These are phyloP conservation scores for Rhabdornis inornatus DNA, from an alignment of 2,113 vertebrate genomes.

Conservation along the genomic window DNA sequence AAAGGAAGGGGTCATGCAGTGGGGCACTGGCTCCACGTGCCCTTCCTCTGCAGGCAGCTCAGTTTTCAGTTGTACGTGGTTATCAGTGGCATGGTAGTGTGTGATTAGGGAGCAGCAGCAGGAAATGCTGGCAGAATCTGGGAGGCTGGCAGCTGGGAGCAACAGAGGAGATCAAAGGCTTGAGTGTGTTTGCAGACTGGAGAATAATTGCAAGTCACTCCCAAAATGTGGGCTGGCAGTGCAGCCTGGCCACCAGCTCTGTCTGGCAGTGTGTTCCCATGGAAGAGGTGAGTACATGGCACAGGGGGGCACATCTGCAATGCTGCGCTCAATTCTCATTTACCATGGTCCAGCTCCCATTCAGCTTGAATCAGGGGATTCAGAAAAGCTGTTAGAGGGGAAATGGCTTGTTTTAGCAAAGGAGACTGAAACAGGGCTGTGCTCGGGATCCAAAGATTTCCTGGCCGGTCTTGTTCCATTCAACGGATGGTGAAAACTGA, in stretches of 20 bases:
- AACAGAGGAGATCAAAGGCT: constrained; percentile 24
- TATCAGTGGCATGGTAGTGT: rapidly evolving
- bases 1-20: neutral
- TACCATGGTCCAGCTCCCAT: rapidly evolving
- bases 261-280: neutral
- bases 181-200: neutral
- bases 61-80: neutral
- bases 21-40: neutral
- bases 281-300: neutral
- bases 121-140: neutral
- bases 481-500: neutral
- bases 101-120: neutral
- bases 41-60: neutral
- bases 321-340: rapidly evolving
- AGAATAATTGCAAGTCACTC: neutral
- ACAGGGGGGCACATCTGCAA: neutral
- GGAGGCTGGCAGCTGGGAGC: neutral
- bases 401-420: neutral
- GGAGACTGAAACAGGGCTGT: neutral
- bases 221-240: neutral
- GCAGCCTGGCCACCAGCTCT: rapidly evolving
- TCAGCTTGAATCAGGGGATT: neutral
- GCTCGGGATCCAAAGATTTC: neutral
- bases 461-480: neutral
- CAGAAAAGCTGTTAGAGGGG: neutral